phyloP scores from a whole-genome alignment of 2,888 invertebrate species.

The Drosophila koepferae region DNA sequence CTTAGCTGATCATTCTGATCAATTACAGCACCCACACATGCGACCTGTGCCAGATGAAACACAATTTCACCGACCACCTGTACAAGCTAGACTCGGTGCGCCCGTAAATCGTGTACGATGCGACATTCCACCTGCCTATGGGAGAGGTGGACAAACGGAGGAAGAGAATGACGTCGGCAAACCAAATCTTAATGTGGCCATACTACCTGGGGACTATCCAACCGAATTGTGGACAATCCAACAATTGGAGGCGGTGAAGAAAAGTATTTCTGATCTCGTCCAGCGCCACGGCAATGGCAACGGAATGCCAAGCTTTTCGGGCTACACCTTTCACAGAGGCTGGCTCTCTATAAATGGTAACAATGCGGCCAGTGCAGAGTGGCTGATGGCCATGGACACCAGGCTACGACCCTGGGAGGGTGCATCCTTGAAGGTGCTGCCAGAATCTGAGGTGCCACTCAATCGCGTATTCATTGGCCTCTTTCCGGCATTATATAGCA shows the following conservation, averaged over 20 bases:
- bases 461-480: slow-evolving; percentile 29
- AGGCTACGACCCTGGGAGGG: slow-evolving; percentile 37
- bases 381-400: slow-evolving; percentile 38
- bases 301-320: slow-evolving; percentile 18
- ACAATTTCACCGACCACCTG: slow-evolving; percentile 5
- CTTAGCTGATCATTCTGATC: background rate
- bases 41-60: background rate
- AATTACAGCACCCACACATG: background rate
- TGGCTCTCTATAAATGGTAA: slow-evolving; percentile 31
- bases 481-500: slow-evolving; percentile 25
- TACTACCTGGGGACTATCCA: slow-evolving; percentile 39
- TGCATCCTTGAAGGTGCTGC: slow-evolving; percentile 29
- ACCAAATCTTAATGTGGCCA: slow-evolving; percentile 20
- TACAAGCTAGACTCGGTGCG: slow-evolving; percentile 31
- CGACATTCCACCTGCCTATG: too few relatives aligned
- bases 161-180: background rate
- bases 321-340: slow-evolving; percentile 27
- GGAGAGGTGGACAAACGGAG: background rate
- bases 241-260: slow-evolving; percentile 33
- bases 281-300: slow-evolving; percentile 5
- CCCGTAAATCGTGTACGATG: slow-evolving; percentile 10
- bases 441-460: slow-evolving; percentile 28
- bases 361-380: slow-evolving; percentile 26
- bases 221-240: slow-evolving; percentile 26
- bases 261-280: slow-evolving; percentile 35